phyloP scores from a whole-genome alignment of 2,113 vertebrate species.

The Dromiciops gliroides region DNA sequence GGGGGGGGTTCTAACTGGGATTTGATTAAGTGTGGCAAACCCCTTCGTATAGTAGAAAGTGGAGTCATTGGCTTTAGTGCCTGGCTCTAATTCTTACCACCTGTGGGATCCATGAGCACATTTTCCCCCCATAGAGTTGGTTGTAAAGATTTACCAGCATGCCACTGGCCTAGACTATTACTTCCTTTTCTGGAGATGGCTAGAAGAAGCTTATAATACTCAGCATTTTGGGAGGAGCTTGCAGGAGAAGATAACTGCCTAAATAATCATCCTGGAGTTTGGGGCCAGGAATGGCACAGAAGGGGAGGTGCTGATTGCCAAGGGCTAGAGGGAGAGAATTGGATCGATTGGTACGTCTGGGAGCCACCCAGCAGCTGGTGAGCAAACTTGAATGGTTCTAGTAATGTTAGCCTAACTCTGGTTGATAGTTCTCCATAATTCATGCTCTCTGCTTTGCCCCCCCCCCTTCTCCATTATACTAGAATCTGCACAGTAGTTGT shows the following conservation, averaged over 20 bases:
- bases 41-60: background rate
- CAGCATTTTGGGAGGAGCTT: background rate
- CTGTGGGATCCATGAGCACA: background rate
- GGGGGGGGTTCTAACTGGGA: background rate
- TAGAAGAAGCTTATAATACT: background rate
- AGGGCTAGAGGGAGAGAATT: background rate
- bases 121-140: background rate
- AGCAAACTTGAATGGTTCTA: background rate
- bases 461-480: background rate
- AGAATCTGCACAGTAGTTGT: conserved; percentile 23
- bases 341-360: background rate
- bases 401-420: background rate
- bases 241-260: background rate
- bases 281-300: background rate
- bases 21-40: background rate
- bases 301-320: conserved; percentile 1
- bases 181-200: background rate
- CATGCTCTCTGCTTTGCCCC: background rate
- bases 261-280: background rate
- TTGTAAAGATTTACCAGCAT: background rate
- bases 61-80: background rate
- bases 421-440: background rate
- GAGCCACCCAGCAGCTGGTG: background rate
- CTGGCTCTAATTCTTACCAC: background rate
- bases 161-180: background rate